These are phyloP conservation scores for Stichodactyla helianthus DNA, from an alignment of 64 coral and sea anemone genomes.

Conservation along the genomic window DNA sequence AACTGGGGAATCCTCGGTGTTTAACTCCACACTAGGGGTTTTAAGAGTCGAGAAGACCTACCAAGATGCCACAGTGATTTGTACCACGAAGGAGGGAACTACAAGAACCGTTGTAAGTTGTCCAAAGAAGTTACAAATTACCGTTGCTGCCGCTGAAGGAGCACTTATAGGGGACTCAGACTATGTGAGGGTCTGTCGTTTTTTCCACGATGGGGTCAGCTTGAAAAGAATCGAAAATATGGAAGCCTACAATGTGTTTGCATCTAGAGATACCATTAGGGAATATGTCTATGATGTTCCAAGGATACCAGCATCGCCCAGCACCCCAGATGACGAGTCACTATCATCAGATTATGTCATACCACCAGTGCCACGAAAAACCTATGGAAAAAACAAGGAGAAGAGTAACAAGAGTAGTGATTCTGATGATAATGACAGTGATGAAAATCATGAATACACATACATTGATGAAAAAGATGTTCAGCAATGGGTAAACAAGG, in stretches of 20 bases:
- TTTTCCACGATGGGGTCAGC: slow-evolving; percentile 82
- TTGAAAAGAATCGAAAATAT: slow-evolving; percentile 75
- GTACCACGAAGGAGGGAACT: slow-evolving; percentile 62
- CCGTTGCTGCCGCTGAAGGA: slow-evolving; percentile 57
- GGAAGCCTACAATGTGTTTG: slow-evolving; percentile 80
- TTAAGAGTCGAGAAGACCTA: slow-evolving; percentile 53
- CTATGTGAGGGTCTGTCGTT: slow-evolving; percentile 70
- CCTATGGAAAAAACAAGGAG: not conserved
- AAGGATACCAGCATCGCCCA: slow-evolving; percentile 30
- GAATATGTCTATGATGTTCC: slow-evolving; percentile 55
- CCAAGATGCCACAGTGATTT: slow-evolving; percentile 66
- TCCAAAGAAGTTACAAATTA: slow-evolving; percentile 71
- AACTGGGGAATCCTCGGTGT: slow-evolving; percentile 44
- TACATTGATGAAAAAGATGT: slow-evolving; percentile 39
- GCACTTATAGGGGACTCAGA: slow-evolving; percentile 75
- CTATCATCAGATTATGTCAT: not conserved
- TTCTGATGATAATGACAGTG: slow-evolving; percentile 1
- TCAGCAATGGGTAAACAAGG: not conserved
- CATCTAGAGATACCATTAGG: slow-evolving; percentile 77
- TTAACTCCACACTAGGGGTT: slow-evolving; percentile 73
- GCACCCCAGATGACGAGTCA: not conserved
- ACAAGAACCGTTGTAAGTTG: slow-evolving; percentile 61
- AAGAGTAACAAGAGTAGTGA: not conserved
- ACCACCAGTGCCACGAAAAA: not conserved
- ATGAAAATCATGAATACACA: slow-evolving; percentile 49